A percentile compares a stretch with the other conserved stretches of the same genome.
Conservation (phyloP, 2,113 vertebrate genomes). For the Mirounga angustirostris region DNA sequence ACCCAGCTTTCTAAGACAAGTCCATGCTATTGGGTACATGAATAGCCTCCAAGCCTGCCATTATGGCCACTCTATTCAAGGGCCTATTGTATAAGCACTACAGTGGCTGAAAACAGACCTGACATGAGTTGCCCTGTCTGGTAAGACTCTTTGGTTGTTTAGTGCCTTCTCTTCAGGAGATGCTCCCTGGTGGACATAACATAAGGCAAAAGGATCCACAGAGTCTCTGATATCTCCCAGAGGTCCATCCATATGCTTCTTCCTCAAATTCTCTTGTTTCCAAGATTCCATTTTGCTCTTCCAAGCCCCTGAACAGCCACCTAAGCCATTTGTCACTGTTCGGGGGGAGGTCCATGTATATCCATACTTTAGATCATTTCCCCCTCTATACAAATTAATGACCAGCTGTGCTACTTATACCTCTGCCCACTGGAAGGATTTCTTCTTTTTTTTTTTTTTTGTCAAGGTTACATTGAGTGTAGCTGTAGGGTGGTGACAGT, state of each 20-base stretch:
- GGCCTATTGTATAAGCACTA: background rate
- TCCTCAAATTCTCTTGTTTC: background rate
- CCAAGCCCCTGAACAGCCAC: background rate
- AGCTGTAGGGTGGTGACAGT: background rate
- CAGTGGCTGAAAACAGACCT: background rate
- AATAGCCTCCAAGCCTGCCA: background rate
- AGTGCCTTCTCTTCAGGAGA: background rate
- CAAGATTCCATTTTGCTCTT: background rate
- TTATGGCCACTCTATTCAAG: background rate
- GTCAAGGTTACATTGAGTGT: background rate
- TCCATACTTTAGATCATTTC: background rate
- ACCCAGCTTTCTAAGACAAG: background rate
- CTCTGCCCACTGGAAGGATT: background rate
- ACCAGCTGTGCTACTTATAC: background rate
- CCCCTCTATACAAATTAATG: background rate
- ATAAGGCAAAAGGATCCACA: background rate
- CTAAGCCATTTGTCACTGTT: background rate
- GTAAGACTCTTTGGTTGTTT: background rate
- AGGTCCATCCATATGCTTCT: background rate
- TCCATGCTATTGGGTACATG: background rate
- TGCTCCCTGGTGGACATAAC: background rate
- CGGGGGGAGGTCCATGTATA: background rate
- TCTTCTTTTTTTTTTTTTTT: background rate
- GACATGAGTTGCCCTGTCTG: background rate
- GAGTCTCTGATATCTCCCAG: background rate